Conservation (phyloP, 1,140 invertebrate species). For the Bemisia tabaci region DNA sequence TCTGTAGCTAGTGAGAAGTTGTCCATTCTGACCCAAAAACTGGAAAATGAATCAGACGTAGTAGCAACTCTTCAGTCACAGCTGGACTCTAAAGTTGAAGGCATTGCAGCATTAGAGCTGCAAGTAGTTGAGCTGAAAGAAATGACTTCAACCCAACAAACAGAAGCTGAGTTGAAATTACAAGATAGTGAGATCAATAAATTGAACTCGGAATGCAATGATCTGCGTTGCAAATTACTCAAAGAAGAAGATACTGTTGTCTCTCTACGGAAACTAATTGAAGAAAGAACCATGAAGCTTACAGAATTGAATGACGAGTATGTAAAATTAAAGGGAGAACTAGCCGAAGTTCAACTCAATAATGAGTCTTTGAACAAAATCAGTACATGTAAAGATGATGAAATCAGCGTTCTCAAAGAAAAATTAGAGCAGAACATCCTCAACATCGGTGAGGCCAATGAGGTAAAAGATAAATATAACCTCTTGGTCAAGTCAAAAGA, state of each 20-base stretch:
- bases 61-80: not conserved
- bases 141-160: not conserved
- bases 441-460: not conserved
- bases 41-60: not conserved
- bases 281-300: not conserved
- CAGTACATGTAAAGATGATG: not conserved
- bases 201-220: not conserved
- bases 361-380: not conserved
- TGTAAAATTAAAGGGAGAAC: not conserved
- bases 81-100: not conserved
- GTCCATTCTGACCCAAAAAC: not conserved
- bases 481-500: not conserved
- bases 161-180: not conserved
- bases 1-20: not conserved
- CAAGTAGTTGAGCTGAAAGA: not conserved
- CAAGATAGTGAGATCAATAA: not conserved
- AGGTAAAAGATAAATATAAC: not conserved
- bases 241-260: not conserved
- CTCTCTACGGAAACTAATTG: not conserved
- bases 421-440: not conserved
- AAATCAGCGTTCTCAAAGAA: not conserved
- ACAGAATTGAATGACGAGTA: not conserved
- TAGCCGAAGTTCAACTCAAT: not conserved
- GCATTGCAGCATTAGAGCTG: not conserved
- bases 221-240: not conserved